These are phyloP conservation scores for Casuarius casuarius DNA, from an alignment of 2,113 vertebrate genomes.

Conservation along the genomic window DNA sequence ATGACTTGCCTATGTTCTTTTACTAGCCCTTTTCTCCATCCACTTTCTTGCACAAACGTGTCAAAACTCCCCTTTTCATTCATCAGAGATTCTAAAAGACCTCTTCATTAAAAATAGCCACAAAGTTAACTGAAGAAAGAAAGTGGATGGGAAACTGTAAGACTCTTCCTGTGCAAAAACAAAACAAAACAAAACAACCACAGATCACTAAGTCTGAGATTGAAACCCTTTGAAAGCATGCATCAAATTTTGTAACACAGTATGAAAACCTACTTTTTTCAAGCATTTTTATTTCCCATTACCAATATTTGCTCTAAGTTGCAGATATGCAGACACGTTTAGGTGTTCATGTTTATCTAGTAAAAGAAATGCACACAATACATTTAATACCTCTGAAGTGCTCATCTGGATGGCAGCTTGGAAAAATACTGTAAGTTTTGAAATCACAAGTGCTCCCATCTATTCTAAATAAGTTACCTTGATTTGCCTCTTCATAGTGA, in stretches of 20 bases:
- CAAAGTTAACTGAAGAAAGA: neutral
- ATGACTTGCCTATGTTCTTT: neutral
- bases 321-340: neutral
- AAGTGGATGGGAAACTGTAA: neutral
- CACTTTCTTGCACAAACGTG: neutral
- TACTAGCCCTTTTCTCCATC: neutral
- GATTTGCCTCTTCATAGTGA: constrained; percentile 99
- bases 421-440: neutral
- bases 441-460: neutral
- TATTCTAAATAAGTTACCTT: constrained; percentile 81
- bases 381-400: neutral
- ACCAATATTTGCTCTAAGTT: neutral
- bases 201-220: neutral
- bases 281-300: neutral
- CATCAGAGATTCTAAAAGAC: neutral
- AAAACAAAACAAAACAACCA: too few relatives aligned
- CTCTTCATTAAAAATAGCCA: neutral
- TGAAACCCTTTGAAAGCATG: neutral
- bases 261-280: neutral
- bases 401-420: neutral
- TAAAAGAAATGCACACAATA: neutral
- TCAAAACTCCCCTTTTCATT: neutral
- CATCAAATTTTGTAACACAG: neutral
- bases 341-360: neutral
- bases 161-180: neutral